Base-by-base conservation (phyloP, 2,888 invertebrate species). In the Ligdia adustata region DNA sequence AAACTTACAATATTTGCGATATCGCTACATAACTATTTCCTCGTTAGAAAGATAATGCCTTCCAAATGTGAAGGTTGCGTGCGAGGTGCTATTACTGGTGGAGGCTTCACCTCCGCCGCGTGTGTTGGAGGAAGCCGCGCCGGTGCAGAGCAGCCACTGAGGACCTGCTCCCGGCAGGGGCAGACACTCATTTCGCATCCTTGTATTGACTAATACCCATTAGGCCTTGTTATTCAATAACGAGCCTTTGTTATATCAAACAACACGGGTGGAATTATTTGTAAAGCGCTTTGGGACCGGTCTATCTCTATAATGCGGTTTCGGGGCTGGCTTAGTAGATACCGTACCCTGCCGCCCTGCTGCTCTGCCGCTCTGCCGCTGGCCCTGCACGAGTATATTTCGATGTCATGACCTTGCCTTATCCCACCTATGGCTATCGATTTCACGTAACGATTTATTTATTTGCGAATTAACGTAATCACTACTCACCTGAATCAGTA, bases 61-160 rank as follows among this genome's bases (percentile, higher is more conserved):
- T 53, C 59, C 62, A 75, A 82, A 82, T 75, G 78, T 57, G 60
- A 64, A 60, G 64, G 69, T 84, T 74, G 84, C 83, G 81, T 81
- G 84, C 75, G 59, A 58, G 68, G 54, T 56, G 69, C 71, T 68
- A 81, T 81, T 82, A 82, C 75, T 72, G 60, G 32, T 32, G 18
- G 34, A 59, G 66, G 69, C 71, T 76, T 82, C 79, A 75, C 84
- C 81, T 83, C 75, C 7, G 75, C 67, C 63, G 61, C 73, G 72
- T 76, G 76, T 66, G 68, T n/a, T n/a, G n/a, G n/a, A n/a, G n/a
- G n/a, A n/a, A n/a, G n/a, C n/a, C n/a, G n/a, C n/a, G n/a, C n/a
- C n/a, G n/a, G n/a, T n/a, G n/a, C n/a, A n/a, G n/a, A n/a, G n/a
- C n/a, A n/a, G n/a, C n/a, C n/a, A n/a, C n/a, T n/a, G n/a, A n/a